These are phyloP conservation scores for Ophion ellenae DNA, from an alignment of 2,888 invertebrate species.

Conservation along the genomic window DNA sequence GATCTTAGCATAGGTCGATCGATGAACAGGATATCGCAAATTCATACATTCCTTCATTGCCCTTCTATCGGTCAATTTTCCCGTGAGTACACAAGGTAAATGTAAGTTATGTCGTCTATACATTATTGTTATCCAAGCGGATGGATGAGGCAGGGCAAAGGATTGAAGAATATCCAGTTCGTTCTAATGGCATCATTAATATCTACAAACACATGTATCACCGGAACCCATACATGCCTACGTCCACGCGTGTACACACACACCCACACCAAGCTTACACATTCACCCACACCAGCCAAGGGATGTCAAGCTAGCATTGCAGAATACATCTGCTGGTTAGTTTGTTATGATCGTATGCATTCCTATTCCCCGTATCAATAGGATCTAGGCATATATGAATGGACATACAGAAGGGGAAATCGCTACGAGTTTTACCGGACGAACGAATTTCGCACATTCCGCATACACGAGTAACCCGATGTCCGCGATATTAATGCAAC, in stretches of 20 bases:
- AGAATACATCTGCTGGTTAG: slow-evolving; percentile 1
- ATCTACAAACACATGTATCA: not conserved
- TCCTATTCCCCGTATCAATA: not conserved
- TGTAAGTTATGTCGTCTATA: not conserved
- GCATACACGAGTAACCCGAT: slow-evolving; percentile 36
- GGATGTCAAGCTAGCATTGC: slow-evolving; percentile 29
- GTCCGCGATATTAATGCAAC: slow-evolving; percentile 34
- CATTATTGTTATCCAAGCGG: not conserved
- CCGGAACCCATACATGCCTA: not conserved
- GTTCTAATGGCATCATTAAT: not conserved
- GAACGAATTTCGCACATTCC: slow-evolving; percentile 34
- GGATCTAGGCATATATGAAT: not conserved
- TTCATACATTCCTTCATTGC: not conserved
- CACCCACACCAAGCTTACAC: slow-evolving; percentile 46
- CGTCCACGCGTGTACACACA: slow-evolving; percentile 46
- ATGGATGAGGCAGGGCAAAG: not conserved
- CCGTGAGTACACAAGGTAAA: not conserved
- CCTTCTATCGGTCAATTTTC: not conserved
- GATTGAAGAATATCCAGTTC: not conserved
- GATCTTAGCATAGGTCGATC: not conserved
- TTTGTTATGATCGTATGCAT: slow-evolving; percentile 11
- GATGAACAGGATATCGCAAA: not conserved
- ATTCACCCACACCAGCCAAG: slow-evolving; percentile 47
- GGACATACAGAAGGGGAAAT: slow-evolving; percentile 7
- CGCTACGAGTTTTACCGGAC: slow-evolving; percentile 33